Conservation (phyloP, 2,113 vertebrate genomes). For the Hemicordylus capensis region DNA sequence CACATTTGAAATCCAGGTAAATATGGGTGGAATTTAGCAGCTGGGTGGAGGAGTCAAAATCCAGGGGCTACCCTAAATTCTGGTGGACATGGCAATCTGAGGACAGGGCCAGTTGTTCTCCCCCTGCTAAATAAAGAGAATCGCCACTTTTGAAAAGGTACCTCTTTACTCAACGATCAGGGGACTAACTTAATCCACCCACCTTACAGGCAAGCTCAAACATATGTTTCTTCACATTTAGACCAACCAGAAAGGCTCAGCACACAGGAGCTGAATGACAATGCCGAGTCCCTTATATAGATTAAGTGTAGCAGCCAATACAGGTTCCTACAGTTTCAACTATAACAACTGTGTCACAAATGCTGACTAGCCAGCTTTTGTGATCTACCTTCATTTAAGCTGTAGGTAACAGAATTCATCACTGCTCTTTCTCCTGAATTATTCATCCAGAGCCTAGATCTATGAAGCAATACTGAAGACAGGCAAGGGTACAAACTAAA, state of each 20-base stretch:
- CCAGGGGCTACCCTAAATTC: no score
- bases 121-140: no score
- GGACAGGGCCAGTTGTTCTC: no score
- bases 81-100: no score
- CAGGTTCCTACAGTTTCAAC: background rate
- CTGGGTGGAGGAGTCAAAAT: no score
- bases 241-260: background rate
- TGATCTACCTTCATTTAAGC: background rate
- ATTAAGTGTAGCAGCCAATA: no score
- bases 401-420: background rate
- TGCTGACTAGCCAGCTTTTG: accelerated
- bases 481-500: accelerated
- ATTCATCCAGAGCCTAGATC: background rate
- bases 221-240: background rate
- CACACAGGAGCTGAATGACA: background rate
- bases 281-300: background rate
- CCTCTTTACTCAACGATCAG: no score
- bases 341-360: background rate
- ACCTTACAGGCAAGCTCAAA: no score
- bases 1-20: no score
- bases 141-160: no score
- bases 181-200: background rate
- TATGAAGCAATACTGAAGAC: background rate
- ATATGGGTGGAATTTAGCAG: no score
- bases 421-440: background rate